phyloP scores from a whole-genome alignment of 1,140 invertebrate genomes.

The Drosophila sulfurigaster region DNA sequence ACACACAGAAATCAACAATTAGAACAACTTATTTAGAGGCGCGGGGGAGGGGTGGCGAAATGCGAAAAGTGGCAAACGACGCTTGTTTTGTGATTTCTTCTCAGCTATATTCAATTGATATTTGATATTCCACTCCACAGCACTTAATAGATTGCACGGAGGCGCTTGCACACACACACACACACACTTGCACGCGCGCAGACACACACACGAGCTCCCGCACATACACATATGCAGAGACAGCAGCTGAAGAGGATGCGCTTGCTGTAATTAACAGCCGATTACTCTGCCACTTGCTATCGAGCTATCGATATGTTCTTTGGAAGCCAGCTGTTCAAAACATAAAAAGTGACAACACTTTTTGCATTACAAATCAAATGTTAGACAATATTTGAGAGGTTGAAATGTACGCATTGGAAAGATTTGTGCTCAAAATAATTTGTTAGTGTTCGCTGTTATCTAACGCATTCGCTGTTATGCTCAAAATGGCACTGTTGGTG shows the following conservation, averaged over 20 bases:
- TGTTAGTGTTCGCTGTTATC: not conserved
- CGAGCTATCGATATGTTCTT: constrained; percentile 6
- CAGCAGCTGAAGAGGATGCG: constrained; percentile 46
- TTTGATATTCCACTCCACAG: constrained; percentile 35
- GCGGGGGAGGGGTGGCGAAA: not conserved
- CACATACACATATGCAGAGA: constrained; percentile 16
- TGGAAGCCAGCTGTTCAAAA: not conserved
- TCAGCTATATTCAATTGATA: constrained; percentile 50
- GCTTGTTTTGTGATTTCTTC: constrained; percentile 38
- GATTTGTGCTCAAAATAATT: too few relatives aligned
- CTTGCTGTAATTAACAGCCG: constrained; percentile 32
- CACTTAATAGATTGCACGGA: constrained; percentile 52
- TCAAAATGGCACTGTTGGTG: constrained; percentile 17
- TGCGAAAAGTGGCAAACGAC: constrained; percentile 21
- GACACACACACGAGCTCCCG: constrained; percentile 4
- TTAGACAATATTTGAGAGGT: not conserved
- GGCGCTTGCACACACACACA: constrained; percentile 46
- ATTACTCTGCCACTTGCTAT: constrained; percentile 3
- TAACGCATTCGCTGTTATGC: constrained; percentile 16
- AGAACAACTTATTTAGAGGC: constrained; percentile 19
- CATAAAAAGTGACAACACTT: not conserved
- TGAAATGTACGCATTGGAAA: not conserved
- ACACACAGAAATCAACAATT: not conserved
- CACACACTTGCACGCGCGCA: constrained; percentile 19
- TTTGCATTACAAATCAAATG: not conserved